phyloP scores from a whole-genome alignment of 2,888 invertebrate species.

The Cheilosia grossa region DNA sequence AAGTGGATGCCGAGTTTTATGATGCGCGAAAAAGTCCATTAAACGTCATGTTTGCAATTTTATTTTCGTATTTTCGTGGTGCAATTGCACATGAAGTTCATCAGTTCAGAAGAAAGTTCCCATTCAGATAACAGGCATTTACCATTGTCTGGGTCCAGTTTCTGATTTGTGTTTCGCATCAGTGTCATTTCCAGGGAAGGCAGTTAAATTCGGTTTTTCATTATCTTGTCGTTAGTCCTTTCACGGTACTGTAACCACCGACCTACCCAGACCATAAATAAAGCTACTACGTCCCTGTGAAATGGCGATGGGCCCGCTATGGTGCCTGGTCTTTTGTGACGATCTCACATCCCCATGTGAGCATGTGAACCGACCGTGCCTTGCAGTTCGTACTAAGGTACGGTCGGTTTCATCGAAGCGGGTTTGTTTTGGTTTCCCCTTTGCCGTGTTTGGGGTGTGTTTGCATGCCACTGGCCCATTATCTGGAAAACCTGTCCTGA shows the following conservation, averaged over 20 bases:
- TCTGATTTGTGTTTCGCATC: too few relatives aligned
- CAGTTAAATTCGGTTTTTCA: too few relatives aligned
- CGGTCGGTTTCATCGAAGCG: not conserved
- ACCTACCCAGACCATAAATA: constrained; percentile 1
- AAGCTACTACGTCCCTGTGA: not conserved
- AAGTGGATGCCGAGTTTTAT: constrained; percentile 2
- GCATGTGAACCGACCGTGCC: not conserved
- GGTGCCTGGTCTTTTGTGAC: too few relatives aligned
- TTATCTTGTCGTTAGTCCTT: too few relatives aligned
- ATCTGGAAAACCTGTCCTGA: not conserved
- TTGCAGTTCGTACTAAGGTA: not conserved
- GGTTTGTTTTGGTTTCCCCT: not conserved
- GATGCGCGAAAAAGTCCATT: not conserved
- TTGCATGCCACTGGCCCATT: not conserved
- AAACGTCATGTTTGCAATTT: not conserved
- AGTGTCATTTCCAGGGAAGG: too few relatives aligned
- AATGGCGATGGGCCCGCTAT: too few relatives aligned
- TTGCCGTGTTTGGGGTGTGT: not conserved
- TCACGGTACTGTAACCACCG: not conserved
- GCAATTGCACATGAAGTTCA: too few relatives aligned
- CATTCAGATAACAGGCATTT: too few relatives aligned
- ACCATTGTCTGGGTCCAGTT: too few relatives aligned
- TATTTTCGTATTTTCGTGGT: not conserved
- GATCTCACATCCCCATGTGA: too few relatives aligned
- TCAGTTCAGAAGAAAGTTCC: too few relatives aligned